phyloP scores from a whole-genome alignment of 2,888 invertebrate genomes.

The Stomorhina lunata region DNA sequence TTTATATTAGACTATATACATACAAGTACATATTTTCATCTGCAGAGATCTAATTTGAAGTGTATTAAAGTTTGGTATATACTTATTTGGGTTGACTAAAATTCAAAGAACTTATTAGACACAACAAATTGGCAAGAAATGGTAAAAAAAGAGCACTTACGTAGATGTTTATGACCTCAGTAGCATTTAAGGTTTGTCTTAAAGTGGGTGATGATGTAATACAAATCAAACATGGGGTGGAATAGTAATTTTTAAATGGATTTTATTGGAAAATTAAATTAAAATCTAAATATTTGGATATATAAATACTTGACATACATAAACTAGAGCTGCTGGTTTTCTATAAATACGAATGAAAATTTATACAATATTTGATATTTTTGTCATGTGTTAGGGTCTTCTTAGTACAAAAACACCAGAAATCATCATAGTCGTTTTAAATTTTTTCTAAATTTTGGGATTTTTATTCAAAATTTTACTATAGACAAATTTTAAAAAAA shows the following conservation, averaged over 20 bases:
- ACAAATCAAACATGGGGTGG: neutral
- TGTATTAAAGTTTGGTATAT: neutral
- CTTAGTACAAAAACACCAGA: too few relatives aligned
- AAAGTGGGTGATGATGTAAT: neutral
- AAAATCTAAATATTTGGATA: neutral
- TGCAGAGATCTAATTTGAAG: neutral
- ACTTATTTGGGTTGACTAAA: neutral
- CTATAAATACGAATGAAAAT: too few relatives aligned
- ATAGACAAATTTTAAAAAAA: too few relatives aligned
- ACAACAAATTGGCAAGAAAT: conserved; percentile 20
- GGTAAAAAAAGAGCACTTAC: conserved; percentile 13
- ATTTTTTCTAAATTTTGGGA: too few relatives aligned
- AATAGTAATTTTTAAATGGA: neutral
- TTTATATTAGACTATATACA: too few relatives aligned
- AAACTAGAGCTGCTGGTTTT: too few relatives aligned
- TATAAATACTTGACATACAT: too few relatives aligned
- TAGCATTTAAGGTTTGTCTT: neutral
- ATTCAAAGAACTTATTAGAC: conserved; percentile 19
- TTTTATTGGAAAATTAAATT: conserved; percentile 5
- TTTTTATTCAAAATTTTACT: too few relatives aligned
- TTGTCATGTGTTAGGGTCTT: too few relatives aligned
- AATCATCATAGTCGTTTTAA: too few relatives aligned
- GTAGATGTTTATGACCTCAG: conserved; percentile 1
- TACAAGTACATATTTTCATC: neutral
- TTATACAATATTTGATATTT: too few relatives aligned